Base-by-base conservation (phyloP, 2,888 invertebrate genomes). In the Lottia scabra region DNA sequence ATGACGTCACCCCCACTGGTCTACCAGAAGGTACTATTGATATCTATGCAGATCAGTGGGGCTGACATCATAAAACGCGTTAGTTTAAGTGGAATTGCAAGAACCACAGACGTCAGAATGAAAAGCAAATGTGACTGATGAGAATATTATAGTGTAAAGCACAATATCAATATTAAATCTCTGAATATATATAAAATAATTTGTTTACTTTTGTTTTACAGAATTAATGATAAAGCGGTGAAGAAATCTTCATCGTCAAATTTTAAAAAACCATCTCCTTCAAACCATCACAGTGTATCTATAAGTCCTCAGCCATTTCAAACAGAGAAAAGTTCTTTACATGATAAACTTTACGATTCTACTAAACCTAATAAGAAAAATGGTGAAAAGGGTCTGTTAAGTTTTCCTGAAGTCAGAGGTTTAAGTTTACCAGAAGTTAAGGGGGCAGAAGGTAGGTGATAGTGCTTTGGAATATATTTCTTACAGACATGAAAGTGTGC, bases 231-330 rank as follows among this genome's bases (percentile, higher is more conserved):
- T 27, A 84, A 85, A 69, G 75, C 80, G 65, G 75, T 78, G 43
- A 84, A 84, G 77, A 83, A 83, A 68, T 70, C 80, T 23, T 62
- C 78, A 2, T 48, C 70, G n/a, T 76, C 74, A 27, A 63, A 66
- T 46, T 77, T 76, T 70, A 83, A 81, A 75, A 83, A 84, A 72
- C 77, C 72, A 56, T 67, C 76, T 15, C 19, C 77, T 8, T 74
- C 84, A 3, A 84, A 80, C 73, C 85, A 85, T 76, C 85, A 85
- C 73, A 85, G 84, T 76, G 79, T 79, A 13, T 78, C 83, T 26
- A 78, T 85, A 62, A 84, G 83, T 70, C 85, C 85, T 1, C 85
- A 86, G 74, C 83, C 84, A 5, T 75, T 85, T 38, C 83, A 84
- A 73, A 80, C 83, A 38, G 85, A 87, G 75, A 85, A 83, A 74